phyloP scores from a whole-genome alignment of 2,113 vertebrate species.

The Oryctolagus cuniculus region DNA sequence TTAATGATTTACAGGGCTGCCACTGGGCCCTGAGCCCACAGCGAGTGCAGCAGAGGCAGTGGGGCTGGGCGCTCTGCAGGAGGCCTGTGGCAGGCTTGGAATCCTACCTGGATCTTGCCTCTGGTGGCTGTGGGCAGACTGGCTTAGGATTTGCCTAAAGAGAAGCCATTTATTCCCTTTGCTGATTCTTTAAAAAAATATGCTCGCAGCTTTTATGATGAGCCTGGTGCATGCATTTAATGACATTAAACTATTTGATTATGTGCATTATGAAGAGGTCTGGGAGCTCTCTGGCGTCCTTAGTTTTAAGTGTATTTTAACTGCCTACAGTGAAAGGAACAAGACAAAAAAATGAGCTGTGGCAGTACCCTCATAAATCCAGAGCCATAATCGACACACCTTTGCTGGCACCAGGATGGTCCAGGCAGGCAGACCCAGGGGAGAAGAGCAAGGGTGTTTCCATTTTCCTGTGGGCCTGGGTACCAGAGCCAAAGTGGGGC shows the following conservation, averaged over 20 bases:
- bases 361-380: conserved; percentile 79
- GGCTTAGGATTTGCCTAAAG: conserved; percentile 73
- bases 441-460: conserved; percentile 19
- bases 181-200: conserved; percentile 80
- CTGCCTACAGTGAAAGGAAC: conserved; percentile 83
- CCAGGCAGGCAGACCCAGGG: neutral
- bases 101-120: neutral
- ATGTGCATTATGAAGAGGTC: conserved; percentile 81
- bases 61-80: neutral
- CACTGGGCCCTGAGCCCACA: conserved; percentile 81
- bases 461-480: conserved; percentile 28
- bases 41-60: conserved; percentile 63
- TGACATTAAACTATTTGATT: conserved; percentile 82
- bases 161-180: conserved; percentile 79
- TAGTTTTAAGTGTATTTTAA: conserved; percentile 86
- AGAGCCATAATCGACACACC: conserved; percentile 62
- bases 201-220: conserved; percentile 77
- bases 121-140: conserved; percentile 61
- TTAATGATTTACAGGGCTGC: conserved; percentile 88
- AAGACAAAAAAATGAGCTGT: conserved; percentile 78
- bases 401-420: conserved; percentile 58
- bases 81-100: neutral
- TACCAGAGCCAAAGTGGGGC: accelerated
- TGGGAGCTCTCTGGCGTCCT: conserved; percentile 82
- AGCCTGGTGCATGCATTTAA: conserved; percentile 79